A percentile compares a stretch with the other conserved stretches of the same genome.
Evolutionary conservation across 1,140 invertebrate genomes (phyloP).

Genomic region (Apis dorsata): DNA sequence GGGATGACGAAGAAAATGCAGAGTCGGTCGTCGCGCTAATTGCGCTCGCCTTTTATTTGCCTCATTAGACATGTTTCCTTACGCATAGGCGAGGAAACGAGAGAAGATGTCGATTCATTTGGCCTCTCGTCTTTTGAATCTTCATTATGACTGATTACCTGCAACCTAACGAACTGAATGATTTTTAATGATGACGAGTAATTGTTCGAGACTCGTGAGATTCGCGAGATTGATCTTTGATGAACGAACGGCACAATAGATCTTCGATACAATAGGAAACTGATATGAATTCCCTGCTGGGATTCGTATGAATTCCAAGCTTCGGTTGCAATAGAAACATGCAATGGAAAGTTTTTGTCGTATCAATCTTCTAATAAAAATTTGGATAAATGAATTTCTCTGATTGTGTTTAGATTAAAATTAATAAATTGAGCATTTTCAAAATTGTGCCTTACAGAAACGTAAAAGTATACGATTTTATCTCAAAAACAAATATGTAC

Average conservation of each 20-base stretch:
- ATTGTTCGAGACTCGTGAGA: not conserved
- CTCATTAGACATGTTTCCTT: not conserved
- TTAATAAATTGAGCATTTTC: too few species aligned
- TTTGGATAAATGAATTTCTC: too few species aligned
- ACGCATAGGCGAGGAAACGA: not conserved
- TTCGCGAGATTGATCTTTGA: not conserved
- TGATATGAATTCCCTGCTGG: too few species aligned
- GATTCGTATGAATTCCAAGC: too few species aligned
- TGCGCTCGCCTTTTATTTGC: conserved; percentile 17
- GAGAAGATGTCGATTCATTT: not conserved
- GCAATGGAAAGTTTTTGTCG: too few species aligned
- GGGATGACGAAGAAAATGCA: not conserved
- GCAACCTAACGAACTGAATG: conserved; percentile 1
- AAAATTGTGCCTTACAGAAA: too few species aligned
- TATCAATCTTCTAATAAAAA: too few species aligned
- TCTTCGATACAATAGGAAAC: too few species aligned
- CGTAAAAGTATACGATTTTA: too few species aligned
- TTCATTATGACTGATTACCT: not conserved
- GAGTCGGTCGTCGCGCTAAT: conserved; percentile 2
- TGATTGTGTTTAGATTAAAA: too few species aligned
- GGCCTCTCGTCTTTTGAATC: not conserved
- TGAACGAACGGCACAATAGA: not conserved
- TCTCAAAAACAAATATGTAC: too few species aligned
- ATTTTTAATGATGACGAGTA: not conserved
- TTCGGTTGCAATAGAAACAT: too few species aligned